Percentiles rank a stretch among this genome's conserved stretches.
These are phyloP conservation scores for Tympanoctomys barrerae DNA, from an alignment of 2,797 vertebrate genomes.

Conservation along the genomic window DNA sequence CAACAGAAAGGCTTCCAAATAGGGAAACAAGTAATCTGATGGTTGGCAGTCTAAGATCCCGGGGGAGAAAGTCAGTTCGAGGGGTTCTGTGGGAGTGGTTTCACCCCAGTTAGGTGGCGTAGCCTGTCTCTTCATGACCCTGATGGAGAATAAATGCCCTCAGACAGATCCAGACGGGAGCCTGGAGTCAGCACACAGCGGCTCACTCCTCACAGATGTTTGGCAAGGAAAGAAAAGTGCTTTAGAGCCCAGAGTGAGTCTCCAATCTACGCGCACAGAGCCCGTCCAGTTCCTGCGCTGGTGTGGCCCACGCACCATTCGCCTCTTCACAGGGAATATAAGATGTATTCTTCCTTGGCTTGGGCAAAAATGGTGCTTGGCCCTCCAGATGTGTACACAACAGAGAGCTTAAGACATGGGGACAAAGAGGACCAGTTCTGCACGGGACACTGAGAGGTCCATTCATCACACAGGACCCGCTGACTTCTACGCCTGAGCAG, in stretches of 20 bases:
- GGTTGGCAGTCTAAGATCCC: not conserved
- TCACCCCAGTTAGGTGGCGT: not conserved
- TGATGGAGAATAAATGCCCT: constrained; percentile 58
- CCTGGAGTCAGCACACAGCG: constrained; percentile 50
- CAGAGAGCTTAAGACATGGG: constrained; percentile 84
- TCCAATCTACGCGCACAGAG: constrained; percentile 67
- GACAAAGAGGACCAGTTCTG: constrained; percentile 81
- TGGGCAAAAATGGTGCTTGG: constrained; percentile 64
- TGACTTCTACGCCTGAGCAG: constrained; percentile 78
- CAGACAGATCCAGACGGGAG: constrained; percentile 22
- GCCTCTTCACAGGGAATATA: constrained; percentile 73
- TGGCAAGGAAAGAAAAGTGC: constrained; percentile 57
- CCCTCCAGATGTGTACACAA: constrained; percentile 85
- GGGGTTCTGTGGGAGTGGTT: constrained; percentile 24
- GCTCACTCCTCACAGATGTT: constrained; percentile 69
- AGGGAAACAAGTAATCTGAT: not conserved
- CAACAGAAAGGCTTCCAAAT: constrained; percentile 22
- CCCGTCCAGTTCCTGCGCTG: constrained; percentile 63
- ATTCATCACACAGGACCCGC: constrained; percentile 78
- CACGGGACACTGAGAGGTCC: constrained; percentile 77
- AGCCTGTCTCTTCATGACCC: constrained; percentile 41
- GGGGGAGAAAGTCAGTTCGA: not conserved
- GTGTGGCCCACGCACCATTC: constrained; percentile 23
- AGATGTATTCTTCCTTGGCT: constrained; percentile 80
- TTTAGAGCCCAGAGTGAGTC: not conserved